Evolutionary conservation across 2,888 invertebrate species (phyloP).

Genomic region (Scaptomyza caliginosa): DNA sequence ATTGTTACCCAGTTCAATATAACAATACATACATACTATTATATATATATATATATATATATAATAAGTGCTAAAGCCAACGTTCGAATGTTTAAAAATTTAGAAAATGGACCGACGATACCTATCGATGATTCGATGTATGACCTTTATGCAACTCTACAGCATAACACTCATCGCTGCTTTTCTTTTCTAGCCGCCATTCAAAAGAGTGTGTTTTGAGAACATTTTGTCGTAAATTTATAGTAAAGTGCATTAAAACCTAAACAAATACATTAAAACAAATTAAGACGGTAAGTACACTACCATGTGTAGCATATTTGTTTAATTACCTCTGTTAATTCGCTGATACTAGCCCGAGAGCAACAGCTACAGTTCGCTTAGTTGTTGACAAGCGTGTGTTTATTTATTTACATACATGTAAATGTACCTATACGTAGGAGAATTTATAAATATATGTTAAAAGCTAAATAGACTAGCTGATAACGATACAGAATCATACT

Average conservation of each 20-base stretch:
- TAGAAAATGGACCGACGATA: neutral
- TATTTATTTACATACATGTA: conserved; percentile 49
- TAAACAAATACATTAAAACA: conserved; percentile 18
- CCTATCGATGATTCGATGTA: conserved; percentile 30
- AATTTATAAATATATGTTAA: neutral
- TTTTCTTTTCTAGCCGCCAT: conserved; percentile 67
- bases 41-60: neutral
- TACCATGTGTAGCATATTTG: neutral
- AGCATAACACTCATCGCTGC: conserved; percentile 44
- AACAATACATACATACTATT: neutral
- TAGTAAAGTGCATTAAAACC: conserved; percentile 43
- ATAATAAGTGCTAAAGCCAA: neutral
- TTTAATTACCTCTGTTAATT: conserved; percentile 8
- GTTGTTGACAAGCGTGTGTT: conserved; percentile 53
- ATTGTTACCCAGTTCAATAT: no score
- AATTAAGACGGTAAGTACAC: conserved; percentile 54
- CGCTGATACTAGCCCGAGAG: conserved; percentile 10
- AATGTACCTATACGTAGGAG: neutral
- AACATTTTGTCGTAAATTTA: conserved; percentile 49
- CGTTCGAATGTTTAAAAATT: neutral
- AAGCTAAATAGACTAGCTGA: neutral
- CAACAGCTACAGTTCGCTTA: conserved; percentile 33
- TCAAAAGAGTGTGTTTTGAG: conserved; percentile 69
- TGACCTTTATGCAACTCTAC: conserved; percentile 35
- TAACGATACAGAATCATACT: neutral